A percentile compares a stretch with the other conserved stretches of the same genome.
These are phyloP conservation scores for Agriopis marginaria DNA, from an alignment of 2,888 invertebrate genomes.

Conservation along the genomic window DNA sequence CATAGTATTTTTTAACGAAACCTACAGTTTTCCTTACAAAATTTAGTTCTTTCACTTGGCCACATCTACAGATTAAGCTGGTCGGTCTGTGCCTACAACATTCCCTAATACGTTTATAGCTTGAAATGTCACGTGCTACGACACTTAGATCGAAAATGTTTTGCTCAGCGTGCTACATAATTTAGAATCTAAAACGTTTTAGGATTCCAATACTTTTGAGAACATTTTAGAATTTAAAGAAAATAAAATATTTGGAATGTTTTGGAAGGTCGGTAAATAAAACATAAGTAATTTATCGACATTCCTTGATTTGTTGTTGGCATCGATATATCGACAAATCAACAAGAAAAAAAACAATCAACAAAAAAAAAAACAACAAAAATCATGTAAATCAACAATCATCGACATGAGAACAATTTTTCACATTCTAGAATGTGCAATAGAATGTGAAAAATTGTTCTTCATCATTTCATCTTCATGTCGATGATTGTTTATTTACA, in stretches of 20 bases:
- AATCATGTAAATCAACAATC: no score
- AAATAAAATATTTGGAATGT: no score
- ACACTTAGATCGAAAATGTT: slow-evolving; percentile 18
- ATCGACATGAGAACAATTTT: no score
- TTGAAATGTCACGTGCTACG: slow-evolving; percentile 40
- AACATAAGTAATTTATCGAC: no score
- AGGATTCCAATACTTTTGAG: not conserved
- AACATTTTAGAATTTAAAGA: not conserved
- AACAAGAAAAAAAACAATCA: no score
- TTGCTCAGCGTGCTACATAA: slow-evolving; percentile 17
- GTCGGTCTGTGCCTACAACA: slow-evolving; percentile 18
- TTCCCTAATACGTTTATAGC: slow-evolving; percentile 50
- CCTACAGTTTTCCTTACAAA: not conserved
- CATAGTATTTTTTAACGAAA: not conserved
- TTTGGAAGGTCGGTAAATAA: no score
- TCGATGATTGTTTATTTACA: no score
- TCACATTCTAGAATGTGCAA: no score
- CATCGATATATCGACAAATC: no score
- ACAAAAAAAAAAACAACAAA: no score
- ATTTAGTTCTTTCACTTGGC: not conserved
- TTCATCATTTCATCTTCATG: no score
- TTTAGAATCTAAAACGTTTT: slow-evolving; percentile 12
- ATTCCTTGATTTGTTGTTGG: no score
- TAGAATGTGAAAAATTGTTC: not conserved
- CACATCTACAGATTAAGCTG: not conserved